phyloP scores from a whole-genome alignment of 2,888 invertebrate genomes.

The Pseudococcus viburni region DNA sequence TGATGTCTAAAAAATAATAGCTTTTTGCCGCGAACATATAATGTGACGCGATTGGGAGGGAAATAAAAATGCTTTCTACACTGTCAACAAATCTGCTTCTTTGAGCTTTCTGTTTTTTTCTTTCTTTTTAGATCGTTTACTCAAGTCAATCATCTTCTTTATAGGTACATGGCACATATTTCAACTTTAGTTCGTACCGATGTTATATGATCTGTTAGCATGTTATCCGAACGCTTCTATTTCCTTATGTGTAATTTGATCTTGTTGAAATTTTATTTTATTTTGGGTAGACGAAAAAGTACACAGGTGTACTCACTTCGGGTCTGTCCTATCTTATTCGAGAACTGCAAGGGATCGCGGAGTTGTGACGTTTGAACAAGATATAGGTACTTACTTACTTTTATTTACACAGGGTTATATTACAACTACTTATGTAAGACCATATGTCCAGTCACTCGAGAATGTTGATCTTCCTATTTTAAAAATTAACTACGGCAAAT shows the following conservation, averaged over 20 bases:
- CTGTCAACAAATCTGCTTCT: slow-evolving; percentile 16
- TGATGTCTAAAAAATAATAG: slow-evolving; percentile 25
- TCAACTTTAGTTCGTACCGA: not conserved
- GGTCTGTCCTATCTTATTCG: no score
- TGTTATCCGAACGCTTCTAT: not conserved
- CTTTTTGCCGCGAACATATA: not conserved
- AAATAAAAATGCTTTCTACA: slow-evolving; percentile 15
- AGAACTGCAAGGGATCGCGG: not conserved
- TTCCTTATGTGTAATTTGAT: not conserved
- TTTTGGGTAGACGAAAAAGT: not conserved
- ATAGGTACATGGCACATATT: not conserved
- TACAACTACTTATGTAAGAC: no score
- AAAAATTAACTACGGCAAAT: not conserved
- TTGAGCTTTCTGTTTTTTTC: not conserved
- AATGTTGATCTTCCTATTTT: no score
- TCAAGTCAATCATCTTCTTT: slow-evolving; percentile 7
- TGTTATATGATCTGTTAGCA: not conserved
- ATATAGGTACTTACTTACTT: no score
- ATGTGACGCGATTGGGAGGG: not conserved
- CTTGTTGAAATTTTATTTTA: not conserved
- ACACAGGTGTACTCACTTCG: not conserved
- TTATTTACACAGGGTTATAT: no score
- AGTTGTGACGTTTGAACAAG: not conserved
- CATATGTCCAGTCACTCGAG: no score
- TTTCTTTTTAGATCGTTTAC: not conserved